These are phyloP conservation scores for Drosophila auraria DNA, from an alignment of 1,140 invertebrate species.

Conservation along the genomic window DNA sequence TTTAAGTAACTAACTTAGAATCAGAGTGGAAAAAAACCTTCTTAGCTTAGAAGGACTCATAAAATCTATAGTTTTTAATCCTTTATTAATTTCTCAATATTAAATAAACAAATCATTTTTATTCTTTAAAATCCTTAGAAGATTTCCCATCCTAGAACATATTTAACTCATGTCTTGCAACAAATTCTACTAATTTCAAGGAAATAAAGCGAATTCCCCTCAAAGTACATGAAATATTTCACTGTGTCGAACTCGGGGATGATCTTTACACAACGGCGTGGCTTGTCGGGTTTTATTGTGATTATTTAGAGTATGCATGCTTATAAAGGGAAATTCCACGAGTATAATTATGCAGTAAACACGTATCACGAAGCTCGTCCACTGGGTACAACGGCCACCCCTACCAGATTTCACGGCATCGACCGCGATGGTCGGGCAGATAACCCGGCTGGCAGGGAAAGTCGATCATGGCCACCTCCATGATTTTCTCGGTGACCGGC, in stretches of 20 bases:
- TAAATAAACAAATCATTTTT: too few relatives aligned
- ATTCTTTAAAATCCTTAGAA: too few relatives aligned
- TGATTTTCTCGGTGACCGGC: conserved; percentile 43
- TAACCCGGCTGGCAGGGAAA: conserved; percentile 82
- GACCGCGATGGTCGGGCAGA: conserved; percentile 74
- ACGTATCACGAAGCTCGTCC: conserved; percentile 4
- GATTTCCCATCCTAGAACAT: not conserved
- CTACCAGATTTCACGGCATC: conserved; percentile 80
- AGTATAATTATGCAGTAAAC: conserved; percentile 17
- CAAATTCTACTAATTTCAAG: not conserved
- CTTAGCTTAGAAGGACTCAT: too few relatives aligned
- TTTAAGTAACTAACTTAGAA: not conserved
- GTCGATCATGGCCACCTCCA: conserved; percentile 80
- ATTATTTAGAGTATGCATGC: conserved; percentile 29
- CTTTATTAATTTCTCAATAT: not conserved
- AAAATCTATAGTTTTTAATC: too few relatives aligned
- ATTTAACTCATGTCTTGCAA: too few relatives aligned
- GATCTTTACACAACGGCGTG: conserved; percentile 11
- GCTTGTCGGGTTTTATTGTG: conserved; percentile 33
- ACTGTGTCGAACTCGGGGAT: conserved; percentile 20
- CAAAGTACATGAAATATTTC: not conserved
- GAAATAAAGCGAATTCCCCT: not conserved
- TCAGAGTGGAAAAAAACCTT: too few relatives aligned
- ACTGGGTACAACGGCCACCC: not conserved
- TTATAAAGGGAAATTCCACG: conserved; percentile 25